Base-by-base conservation (phyloP, 2,888 invertebrate genomes). In the Xiphydria camelus region DNA sequence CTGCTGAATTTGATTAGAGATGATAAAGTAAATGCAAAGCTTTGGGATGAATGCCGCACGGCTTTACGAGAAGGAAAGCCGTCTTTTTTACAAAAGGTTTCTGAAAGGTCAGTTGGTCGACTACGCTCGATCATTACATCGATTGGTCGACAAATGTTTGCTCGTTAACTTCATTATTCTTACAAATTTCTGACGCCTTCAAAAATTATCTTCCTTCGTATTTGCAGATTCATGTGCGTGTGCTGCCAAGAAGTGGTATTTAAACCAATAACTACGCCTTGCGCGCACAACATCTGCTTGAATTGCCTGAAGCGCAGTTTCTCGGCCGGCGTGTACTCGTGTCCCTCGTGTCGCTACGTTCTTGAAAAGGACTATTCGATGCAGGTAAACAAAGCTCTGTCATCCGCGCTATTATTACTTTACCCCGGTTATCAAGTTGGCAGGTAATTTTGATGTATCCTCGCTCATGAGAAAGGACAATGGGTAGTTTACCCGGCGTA, bases 211-310 rank as follows among this genome's bases (percentile, higher is more conserved):
- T 15, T 9, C 10, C 15, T 42, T 19, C 18, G 15, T 33, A 12
- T 29, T 2, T 41, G 7, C 44, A 69, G 80, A 40, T 91, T 91
- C 68, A 79, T 81, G n/a, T 92, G 92, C 64, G 85, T 88, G 36
- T 89, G 89, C 59, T 92, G 91, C 65, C 87, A 88, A 65, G 88
- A 89, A 39, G 71, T 91, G 2, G 83, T 85, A 0, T 82, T 77
- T 45, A 78, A 79, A 45, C 91, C 91, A 0, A 79, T 89, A 12
- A 91, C 90, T 0, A 87, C 88, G 0, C 77, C 81, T 0, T 91
- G 91, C 61, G 72, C 76, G 31, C 91, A 92, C 66, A 91, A 87
- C 64, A 83, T 89, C 51, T 92, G 91, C 64, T 77, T 82, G 79
- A 71, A 69, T 1, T 91, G 91, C 65, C 66, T 91, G 41, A 80